Base-by-base conservation (phyloP, 1,140 invertebrate genomes). In the Neotoxoptera formosana region DNA sequence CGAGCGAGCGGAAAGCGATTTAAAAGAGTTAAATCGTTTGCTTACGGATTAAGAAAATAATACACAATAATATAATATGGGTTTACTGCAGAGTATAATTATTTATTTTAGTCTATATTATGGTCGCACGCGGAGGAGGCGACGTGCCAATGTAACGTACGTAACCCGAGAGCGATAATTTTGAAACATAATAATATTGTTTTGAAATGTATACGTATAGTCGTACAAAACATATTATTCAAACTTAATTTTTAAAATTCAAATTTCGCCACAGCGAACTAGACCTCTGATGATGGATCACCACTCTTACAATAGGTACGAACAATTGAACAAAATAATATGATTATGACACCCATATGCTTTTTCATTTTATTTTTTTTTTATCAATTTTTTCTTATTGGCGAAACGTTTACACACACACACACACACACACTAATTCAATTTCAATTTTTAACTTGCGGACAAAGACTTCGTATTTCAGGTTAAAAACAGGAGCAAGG, bases 401-500 rank as follows among this genome's bases (percentile, higher is more conserved):
- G 56, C 56, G 56, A 25, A 56, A 67, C 25, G 25, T n/a, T 76
- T n/a, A 3, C 25, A 30, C 30, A 30, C 30, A 67, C 47, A 67
- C 60, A 23, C 3, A 41, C 23, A 41, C 81, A 84, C 25, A 47
- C 41, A 30, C 9, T 17, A 86, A 47, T 86, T 86, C 30, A 14
- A n/a, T 86, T 47, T 17, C 9, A 47, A 86, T 86, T 86, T 86
- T 76, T 14, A 76, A 76, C n/a, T 76, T 17, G 60, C 17, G 6
- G 60, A 76, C 60, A 76, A 76, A 76, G 60, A 76, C 11, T 76
- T n/a, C 30, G 3, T 34, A 76, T 53, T 48, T 23, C 7, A 21
- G 48, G 48, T 90, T 45, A 90, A 90, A 67, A 67, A 90, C 56
- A 45, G 89, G 45, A 90, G 89, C 89, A 30, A 90, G 56, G 25